Evolutionary conservation across 2,888 invertebrate species (phyloP), one percentile per base, ranked within the genome.

Genomic region (Nineta flava): DNA sequence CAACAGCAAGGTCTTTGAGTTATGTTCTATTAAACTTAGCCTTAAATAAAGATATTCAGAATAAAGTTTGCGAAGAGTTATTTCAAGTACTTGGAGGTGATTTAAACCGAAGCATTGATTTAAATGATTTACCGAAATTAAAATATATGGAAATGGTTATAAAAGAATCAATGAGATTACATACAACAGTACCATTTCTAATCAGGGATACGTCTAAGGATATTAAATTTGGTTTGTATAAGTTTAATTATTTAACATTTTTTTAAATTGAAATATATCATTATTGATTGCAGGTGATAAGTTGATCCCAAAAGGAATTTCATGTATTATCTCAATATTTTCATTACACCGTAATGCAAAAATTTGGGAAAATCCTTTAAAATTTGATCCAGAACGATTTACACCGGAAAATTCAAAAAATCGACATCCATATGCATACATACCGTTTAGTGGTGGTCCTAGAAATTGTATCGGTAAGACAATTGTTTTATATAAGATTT

Each of bases 121-220:
- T 15, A 2, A 16, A 61, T 13, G 59, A 62, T 47, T 48, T 62
- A 7, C 17, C 52, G 7, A 57, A 58, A 53, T 42, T 63, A 21
- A 38, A 52, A 15, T 64, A 62, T 54, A 49, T 62, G 5, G 60
- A 60, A 49, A 60, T 60, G 60, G 62, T 62, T 34, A 54, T 63
- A 10, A 64, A 63, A 52, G 63, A 64, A 41, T 54, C 55, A 2
- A 45, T 62, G 21, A 51, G 64, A 46, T 49, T 64, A n/a, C 60
- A 60, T 47, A 60, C 64, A 1, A 61, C 62, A 32, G 63, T 55
- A 5, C 62, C 64, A 7, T 56, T 56, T 44, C 59, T 63, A 42
- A 42, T 61, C 35, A 56, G 62, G 47, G 55, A 56, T 50, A 52
- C 54, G 31, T 46, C 52, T 2, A 59, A 57, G 34, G 60, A 63